Conservation (phyloP, 2,888 invertebrate species). For the Chironomus riparius region DNA sequence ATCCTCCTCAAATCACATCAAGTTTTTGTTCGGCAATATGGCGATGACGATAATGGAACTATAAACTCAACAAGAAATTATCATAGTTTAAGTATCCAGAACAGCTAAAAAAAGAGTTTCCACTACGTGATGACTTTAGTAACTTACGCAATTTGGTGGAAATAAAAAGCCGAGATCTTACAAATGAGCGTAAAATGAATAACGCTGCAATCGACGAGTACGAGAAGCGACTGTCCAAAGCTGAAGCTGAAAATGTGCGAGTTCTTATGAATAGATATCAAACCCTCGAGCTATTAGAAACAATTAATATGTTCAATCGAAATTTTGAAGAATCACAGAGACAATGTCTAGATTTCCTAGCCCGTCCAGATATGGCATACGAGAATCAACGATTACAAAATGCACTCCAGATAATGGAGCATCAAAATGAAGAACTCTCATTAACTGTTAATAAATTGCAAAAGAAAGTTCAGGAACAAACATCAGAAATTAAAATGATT, state of each 20-base stretch:
- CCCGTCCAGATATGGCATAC: conserved; percentile 34
- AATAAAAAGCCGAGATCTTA: conserved; percentile 32
- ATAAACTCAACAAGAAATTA: conserved; percentile 43
- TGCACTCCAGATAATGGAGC: conserved; percentile 35
- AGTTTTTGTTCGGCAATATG: conserved; percentile 62
- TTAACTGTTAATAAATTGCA: conserved; percentile 36
- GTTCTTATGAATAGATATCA: conserved; percentile 49
- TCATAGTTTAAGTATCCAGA: background rate
- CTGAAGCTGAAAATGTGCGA: conserved; percentile 53
- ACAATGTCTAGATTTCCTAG: conserved; percentile 40
- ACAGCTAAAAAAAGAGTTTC: background rate
- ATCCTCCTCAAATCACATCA: too few relatives aligned
- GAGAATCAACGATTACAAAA: conserved; percentile 37
- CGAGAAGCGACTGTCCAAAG: conserved; percentile 48
- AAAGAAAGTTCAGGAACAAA: conserved; percentile 34
- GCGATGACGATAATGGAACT: conserved; percentile 53
- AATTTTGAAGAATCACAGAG: conserved; percentile 53
- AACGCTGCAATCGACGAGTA: conserved; percentile 44
- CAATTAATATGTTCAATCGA: conserved; percentile 52
- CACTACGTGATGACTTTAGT: conserved; percentile 1
- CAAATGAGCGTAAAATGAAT: conserved; percentile 33
- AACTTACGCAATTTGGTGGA: conserved; percentile 17
- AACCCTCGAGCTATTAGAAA: conserved; percentile 55
- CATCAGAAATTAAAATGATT: conserved; percentile 38
- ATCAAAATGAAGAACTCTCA: conserved; percentile 35